Conservation (phyloP, 2,797 vertebrate species). For the Amblyraja radiata region DNA sequence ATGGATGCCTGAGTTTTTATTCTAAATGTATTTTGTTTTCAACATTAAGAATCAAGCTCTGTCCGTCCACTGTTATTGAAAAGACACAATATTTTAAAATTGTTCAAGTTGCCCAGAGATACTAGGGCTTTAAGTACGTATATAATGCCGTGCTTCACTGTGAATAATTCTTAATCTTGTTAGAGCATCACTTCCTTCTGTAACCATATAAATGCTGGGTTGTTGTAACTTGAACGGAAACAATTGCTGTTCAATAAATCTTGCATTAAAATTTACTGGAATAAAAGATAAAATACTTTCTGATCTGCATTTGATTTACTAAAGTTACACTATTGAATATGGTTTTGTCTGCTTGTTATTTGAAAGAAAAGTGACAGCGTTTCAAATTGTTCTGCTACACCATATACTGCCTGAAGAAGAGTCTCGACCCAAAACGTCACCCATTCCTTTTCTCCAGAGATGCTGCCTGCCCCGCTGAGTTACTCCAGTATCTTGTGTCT, state of each 20-base stretch:
- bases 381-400: constrained; percentile 39
- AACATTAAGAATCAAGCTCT: neutral
- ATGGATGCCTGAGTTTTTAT: neutral
- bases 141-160: neutral
- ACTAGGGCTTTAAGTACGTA: neutral
- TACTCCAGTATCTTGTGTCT: too few species aligned
- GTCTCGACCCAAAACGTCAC: too few species aligned
- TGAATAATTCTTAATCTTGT: neutral
- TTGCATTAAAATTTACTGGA: neutral
- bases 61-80: neutral
- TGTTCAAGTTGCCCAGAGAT: neutral
- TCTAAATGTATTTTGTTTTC: neutral
- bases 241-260: neutral
- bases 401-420: neutral
- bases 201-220: neutral
- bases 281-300: neutral
- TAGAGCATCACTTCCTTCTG: neutral
- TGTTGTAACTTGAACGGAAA: constrained; percentile 1
- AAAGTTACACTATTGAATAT: neutral
- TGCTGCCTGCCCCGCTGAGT: too few species aligned
- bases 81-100: neutral
- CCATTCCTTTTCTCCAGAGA: too few species aligned
- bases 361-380: constrained; percentile 3
- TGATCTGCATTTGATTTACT: neutral
- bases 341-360: neutral